phyloP scores from a whole-genome alignment of 64 coral and sea anemone species.

The Stichodactyla mertensii region DNA sequence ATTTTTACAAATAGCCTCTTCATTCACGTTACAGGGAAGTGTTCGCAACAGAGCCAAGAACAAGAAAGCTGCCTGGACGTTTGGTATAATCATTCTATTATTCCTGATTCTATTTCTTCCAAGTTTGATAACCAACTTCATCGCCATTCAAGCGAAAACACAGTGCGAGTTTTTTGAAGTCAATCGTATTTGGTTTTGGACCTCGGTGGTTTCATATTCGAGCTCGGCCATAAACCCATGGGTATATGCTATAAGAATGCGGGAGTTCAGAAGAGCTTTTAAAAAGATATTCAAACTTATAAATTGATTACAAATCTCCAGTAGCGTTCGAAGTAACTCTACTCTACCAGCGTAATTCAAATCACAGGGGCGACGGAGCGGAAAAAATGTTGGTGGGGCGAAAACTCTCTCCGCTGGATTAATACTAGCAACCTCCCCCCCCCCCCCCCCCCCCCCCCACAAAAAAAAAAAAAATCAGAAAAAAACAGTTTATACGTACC shows the following conservation, averaged over 20 bases:
- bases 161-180: slow-evolving; percentile 39
- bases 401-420: too few relatives aligned
- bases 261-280: slow-evolving; percentile 62
- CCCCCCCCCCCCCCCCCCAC: too few relatives aligned
- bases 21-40: neutral
- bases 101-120: slow-evolving; percentile 51
- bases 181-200: slow-evolving; percentile 66
- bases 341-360: too few relatives aligned
- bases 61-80: slow-evolving; percentile 66
- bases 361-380: too few relatives aligned
- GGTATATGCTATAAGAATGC: slow-evolving; percentile 61
- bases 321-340: neutral
- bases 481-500: too few relatives aligned
- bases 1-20: too few relatives aligned
- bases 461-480: too few relatives aligned
- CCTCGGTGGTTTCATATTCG: slow-evolving; percentile 40
- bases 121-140: slow-evolving; percentile 46
- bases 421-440: too few relatives aligned
- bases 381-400: too few relatives aligned
- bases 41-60: slow-evolving; percentile 14
- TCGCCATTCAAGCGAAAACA: slow-evolving; percentile 37
- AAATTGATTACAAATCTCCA: too few relatives aligned
- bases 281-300: slow-evolving; percentile 32
- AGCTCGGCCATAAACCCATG: slow-evolving; percentile 64
- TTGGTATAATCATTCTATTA: slow-evolving; percentile 65